Conservation (phyloP, 2,113 vertebrate genomes). For the Cyrtonyx montezumae region DNA sequence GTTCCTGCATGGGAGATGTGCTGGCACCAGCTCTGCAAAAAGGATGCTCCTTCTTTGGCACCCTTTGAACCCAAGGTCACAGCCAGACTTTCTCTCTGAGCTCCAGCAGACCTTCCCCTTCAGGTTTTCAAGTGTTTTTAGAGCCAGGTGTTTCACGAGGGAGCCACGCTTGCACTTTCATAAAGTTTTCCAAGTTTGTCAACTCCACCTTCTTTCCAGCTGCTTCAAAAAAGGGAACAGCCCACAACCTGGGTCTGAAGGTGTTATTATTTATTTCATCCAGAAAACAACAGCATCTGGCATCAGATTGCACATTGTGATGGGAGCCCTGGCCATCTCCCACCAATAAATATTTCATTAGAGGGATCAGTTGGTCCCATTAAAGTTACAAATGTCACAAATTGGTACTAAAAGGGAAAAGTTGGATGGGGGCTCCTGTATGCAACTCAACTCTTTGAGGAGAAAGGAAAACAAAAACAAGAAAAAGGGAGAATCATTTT, state of each 20-base stretch:
- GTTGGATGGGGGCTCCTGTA: not conserved
- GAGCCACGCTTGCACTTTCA: not conserved
- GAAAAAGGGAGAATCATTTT: not conserved
- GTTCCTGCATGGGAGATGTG: not conserved
- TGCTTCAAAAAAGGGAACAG: not conserved
- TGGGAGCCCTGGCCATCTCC: not conserved
- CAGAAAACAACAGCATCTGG: not conserved
- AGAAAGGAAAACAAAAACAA: not conserved
- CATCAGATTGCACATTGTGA: not conserved
- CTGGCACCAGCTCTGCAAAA: not conserved
- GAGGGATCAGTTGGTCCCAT: not conserved
- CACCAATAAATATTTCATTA: conserved; percentile 4
- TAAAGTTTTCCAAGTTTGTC: not conserved
- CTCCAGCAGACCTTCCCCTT: not conserved
- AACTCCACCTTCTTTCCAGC: not conserved
- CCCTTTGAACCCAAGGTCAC: fast-evolving
- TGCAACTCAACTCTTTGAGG: not conserved
- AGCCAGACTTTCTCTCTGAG: not conserved
- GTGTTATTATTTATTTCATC: not conserved
- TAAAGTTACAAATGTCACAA: not conserved
- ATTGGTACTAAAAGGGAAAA: not conserved
- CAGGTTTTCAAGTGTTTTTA: not conserved
- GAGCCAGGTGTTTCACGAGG: not conserved
- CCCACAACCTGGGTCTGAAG: not conserved
- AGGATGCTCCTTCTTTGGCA: not conserved